Conservation (phyloP, 2,113 vertebrate species). For the Glaucomys volans region DNA sequence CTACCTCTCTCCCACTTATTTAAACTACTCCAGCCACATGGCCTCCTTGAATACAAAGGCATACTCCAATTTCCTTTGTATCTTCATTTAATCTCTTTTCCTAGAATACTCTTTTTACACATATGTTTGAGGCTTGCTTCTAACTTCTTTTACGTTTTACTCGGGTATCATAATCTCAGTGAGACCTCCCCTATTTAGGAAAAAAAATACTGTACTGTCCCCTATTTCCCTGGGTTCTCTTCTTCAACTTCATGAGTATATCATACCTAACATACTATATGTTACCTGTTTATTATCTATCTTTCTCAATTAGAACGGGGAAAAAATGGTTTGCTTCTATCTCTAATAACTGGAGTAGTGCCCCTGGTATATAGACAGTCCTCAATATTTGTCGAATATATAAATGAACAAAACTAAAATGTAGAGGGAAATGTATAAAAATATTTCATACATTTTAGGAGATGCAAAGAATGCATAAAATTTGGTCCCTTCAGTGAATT, state of each 20-base stretch:
- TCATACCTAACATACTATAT: neutral
- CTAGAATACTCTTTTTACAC: neutral
- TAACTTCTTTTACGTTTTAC: neutral
- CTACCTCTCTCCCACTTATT: neutral
- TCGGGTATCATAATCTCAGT: neutral
- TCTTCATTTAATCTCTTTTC: neutral
- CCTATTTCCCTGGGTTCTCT: neutral
- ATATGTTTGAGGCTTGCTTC: neutral
- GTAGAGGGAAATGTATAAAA: neutral
- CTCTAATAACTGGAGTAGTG: neutral
- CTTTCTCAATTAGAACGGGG: neutral
- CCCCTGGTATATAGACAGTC: neutral
- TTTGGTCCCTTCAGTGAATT: neutral
- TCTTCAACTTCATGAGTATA: neutral
- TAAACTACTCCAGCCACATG: neutral
- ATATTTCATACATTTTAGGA: conserved; percentile 17
- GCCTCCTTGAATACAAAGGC: neutral
- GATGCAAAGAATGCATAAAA: neutral
- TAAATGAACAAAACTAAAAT: neutral
- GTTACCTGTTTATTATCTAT: neutral
- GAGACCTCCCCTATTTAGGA: neutral
- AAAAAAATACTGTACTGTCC: neutral
- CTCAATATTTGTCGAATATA: neutral
- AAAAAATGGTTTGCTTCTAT: neutral
- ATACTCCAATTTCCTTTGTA: neutral